phyloP scores from a whole-genome alignment of 2,797 vertebrate species.

The Chelon labrosus region DNA sequence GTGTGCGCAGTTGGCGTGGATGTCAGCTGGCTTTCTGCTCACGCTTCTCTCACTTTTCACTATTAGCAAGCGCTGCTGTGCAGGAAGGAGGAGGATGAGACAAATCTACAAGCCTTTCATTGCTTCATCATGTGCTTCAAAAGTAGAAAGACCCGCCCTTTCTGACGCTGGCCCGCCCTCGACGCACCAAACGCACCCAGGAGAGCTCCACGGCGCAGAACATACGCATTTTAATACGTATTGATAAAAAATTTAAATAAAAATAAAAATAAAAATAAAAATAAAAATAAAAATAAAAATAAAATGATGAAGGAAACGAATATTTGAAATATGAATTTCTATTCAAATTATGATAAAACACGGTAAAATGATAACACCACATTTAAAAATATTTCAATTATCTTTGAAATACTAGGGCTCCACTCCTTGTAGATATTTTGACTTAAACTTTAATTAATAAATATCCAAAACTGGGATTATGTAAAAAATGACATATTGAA shows the following conservation, averaged over 20 bases:
- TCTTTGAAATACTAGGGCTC: too few relatives aligned
- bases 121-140: constrained; percentile 46
- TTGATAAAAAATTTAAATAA: background rate
- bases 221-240: constrained; percentile 34
- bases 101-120: background rate
- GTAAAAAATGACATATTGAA: background rate
- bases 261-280: background rate
- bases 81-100: rapidly evolving
- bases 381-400: too few relatives aligned
- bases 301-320: too few relatives aligned
- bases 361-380: too few relatives aligned
- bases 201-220: constrained; percentile 24
- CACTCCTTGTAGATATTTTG: too few relatives aligned
- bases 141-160: constrained; percentile 53
- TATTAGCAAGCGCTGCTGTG: background rate
- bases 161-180: constrained; percentile 23
- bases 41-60: background rate
- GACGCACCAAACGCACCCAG: constrained; percentile 21
- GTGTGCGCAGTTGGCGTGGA: background rate
- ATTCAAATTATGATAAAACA: too few relatives aligned
- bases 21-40: background rate
- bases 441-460: too few relatives aligned
- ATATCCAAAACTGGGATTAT: background rate
- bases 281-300: too few relatives aligned
- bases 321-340: too few relatives aligned